Conservation (phyloP, 2,888 invertebrate genomes). For the Ischnura elegans region DNA sequence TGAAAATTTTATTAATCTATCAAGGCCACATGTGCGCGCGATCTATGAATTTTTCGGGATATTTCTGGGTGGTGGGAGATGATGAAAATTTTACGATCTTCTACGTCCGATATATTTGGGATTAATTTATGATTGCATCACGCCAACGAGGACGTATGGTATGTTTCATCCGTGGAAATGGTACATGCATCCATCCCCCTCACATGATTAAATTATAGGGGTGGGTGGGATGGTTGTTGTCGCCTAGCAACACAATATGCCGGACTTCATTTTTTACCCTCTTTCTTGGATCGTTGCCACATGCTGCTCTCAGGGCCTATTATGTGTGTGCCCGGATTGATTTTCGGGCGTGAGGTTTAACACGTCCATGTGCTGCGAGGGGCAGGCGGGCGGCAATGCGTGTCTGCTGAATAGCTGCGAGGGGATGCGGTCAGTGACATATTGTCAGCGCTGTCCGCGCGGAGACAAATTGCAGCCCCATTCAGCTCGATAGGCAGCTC, state of each 20-base stretch:
- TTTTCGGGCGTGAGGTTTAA: neutral
- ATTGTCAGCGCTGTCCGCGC: neutral
- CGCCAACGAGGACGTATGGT: neutral
- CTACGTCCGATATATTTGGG: too few relatives aligned
- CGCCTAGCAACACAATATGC: neutral
- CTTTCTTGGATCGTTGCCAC: neutral
- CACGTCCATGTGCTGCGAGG: neutral
- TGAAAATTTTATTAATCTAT: too few relatives aligned
- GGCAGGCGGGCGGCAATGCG: neutral
- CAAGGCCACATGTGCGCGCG: too few relatives aligned
- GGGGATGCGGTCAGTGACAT: neutral
- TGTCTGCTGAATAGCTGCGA: neutral
- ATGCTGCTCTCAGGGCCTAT: neutral
- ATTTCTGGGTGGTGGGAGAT: too few relatives aligned
- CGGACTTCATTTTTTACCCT: neutral
- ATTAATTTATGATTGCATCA: too few relatives aligned
- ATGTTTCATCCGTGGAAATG: neutral
- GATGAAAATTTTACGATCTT: too few relatives aligned
- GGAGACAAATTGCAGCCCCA: conserved; percentile 1
- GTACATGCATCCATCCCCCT: neutral
- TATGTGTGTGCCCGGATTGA: neutral
- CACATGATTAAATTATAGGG: neutral
- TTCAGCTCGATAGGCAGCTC: neutral
- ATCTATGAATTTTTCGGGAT: too few relatives aligned
- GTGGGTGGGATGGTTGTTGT: too few relatives aligned